Conservation (phyloP, 2,888 invertebrate genomes). For the Torymus aiolomorphi region DNA sequence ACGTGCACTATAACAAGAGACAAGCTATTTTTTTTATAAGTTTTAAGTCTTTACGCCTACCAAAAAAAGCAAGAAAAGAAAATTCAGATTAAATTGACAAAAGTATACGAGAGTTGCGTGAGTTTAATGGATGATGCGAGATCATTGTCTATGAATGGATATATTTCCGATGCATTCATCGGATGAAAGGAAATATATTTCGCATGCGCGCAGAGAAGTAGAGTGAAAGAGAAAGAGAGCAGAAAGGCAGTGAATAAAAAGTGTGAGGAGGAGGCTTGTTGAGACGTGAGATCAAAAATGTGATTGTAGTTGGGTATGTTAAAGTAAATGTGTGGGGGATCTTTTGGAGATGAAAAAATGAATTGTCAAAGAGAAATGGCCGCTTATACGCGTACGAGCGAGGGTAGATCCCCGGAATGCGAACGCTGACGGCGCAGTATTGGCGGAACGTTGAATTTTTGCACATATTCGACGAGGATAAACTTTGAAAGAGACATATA, state of each 20-base stretch:
- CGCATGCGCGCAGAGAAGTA: background rate
- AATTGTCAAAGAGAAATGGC: slow-evolving; percentile 8
- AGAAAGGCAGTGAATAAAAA: background rate
- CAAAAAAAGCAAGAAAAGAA: slow-evolving; percentile 3
- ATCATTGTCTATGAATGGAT: slow-evolving; percentile 43
- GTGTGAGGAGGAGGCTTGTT: slow-evolving; percentile 20
- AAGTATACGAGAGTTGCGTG: slow-evolving; percentile 32
- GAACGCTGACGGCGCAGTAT: slow-evolving; percentile 1
- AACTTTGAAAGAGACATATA: slow-evolving; percentile 12
- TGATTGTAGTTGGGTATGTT: slow-evolving; percentile 51
- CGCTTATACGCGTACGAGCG: background rate
- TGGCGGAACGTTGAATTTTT: no score
- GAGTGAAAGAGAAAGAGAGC: background rate
- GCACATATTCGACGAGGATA: background rate
- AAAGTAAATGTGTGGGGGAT: background rate
- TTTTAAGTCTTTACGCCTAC: background rate
- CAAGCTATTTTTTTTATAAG: slow-evolving; percentile 37
- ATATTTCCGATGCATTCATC: slow-evolving; percentile 11
- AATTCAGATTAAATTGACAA: slow-evolving; percentile 6
- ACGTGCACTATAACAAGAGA: background rate
- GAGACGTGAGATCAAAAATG: slow-evolving; percentile 37
- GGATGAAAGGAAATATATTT: background rate
- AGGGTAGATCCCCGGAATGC: slow-evolving; percentile 49
- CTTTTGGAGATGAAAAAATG: background rate
- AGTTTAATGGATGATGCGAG: slow-evolving; percentile 39